Percentiles rank a stretch among this genome's conserved stretches.
These are phyloP conservation scores for Paraescarpia echinospica DNA, from an alignment of 1,140 invertebrate genomes.

Conservation along the genomic window DNA sequence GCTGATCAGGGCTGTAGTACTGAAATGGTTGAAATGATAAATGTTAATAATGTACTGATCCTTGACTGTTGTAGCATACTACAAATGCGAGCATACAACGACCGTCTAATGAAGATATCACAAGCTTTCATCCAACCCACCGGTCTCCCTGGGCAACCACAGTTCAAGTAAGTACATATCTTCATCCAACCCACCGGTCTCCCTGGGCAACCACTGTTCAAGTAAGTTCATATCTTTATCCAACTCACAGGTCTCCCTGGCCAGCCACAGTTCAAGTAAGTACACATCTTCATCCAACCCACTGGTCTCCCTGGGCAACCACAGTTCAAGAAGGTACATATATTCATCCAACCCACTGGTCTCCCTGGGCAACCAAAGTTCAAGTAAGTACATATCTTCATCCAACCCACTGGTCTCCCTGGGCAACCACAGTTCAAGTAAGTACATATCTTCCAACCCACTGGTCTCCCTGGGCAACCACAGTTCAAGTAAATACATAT, in stretches of 20 bases:
- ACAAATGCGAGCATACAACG: slow-evolving; percentile 17
- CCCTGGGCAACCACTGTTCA: not conserved
- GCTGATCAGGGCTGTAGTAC: too few relatives aligned
- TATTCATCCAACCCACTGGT: not conserved
- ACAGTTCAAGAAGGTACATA: not conserved
- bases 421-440: not conserved
- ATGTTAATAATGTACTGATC: not conserved
- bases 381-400: not conserved
- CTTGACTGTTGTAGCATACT: slow-evolving; percentile 12
- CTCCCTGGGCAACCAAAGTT: not conserved
- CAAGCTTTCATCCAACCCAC: slow-evolving; percentile 18
- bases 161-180: slow-evolving; percentile 1
- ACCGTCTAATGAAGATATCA: slow-evolving; percentile 13
- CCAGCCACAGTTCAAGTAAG: not conserved
- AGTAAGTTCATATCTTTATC: not conserved
- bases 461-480: not conserved
- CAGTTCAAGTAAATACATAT: not conserved
- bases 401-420: not conserved
- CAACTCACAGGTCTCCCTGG: not conserved
- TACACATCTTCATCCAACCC: not conserved
- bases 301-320: not conserved
- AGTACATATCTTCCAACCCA: not conserved
- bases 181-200: not conserved
- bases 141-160: not conserved
- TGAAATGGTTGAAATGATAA: too few relatives aligned